These are phyloP conservation scores for Cyprinodon diabolis DNA, from an alignment of 2,797 vertebrate species.

Conservation along the genomic window DNA sequence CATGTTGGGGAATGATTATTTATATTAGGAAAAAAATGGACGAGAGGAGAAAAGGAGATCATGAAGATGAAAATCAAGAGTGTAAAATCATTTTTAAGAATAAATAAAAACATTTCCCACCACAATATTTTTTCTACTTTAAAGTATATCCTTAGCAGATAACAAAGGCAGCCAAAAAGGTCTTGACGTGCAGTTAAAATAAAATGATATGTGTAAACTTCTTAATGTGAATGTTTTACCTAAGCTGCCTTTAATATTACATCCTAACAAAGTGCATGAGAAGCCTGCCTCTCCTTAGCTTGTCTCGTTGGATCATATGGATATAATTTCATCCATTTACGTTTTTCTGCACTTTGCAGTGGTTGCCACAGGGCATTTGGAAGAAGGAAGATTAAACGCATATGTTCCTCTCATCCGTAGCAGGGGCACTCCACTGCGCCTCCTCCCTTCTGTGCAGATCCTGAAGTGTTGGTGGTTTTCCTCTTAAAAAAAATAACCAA, in stretches of 20 bases:
- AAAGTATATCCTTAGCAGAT: conserved; percentile 66
- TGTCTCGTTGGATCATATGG: conserved; percentile 89
- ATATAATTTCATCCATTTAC: conserved; percentile 90
- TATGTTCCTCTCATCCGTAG: conserved; percentile 82
- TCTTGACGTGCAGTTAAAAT: conserved; percentile 81
- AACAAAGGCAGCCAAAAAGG: conserved; percentile 74
- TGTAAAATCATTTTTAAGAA: background rate
- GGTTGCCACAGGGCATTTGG: conserved; percentile 87
- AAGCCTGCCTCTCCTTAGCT: conserved; percentile 86
- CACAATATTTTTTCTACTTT: conserved; percentile 63
- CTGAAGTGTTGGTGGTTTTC: conserved; percentile 84
- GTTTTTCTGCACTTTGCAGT: conserved; percentile 85
- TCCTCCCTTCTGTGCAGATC: conserved; percentile 78
- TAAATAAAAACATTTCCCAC: background rate
- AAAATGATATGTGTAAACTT: conserved; percentile 86
- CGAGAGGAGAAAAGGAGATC: background rate
- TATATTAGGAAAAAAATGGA: conserved; percentile 21
- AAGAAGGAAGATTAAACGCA: conserved; percentile 87
- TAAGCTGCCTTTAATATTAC: conserved; percentile 87
- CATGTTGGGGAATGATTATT: conserved; percentile 42
- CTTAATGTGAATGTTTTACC: conserved; percentile 85
- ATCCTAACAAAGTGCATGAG: conserved; percentile 85
- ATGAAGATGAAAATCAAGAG: conserved; percentile 33
- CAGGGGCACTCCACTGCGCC: conserved; percentile 74
- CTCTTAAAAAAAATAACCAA: conserved; percentile 66